A percentile compares a stretch with the other conserved stretches of the same genome.
phyloP scores from a whole-genome alignment of 1,140 invertebrate genomes.

The Marisa cornuarietis region DNA sequence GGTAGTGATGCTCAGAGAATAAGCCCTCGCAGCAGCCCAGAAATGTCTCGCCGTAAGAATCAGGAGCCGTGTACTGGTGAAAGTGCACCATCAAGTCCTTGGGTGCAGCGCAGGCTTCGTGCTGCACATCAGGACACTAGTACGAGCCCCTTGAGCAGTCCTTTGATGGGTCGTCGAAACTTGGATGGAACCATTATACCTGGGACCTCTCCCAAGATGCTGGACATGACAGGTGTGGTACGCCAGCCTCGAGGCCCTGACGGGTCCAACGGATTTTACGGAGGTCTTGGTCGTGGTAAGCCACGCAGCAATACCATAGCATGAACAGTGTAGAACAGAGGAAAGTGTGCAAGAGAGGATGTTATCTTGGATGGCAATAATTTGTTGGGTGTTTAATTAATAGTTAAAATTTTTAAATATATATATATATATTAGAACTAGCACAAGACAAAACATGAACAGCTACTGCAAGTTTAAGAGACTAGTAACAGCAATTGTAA shows the following conservation, averaged over 20 bases:
- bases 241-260: constrained; percentile 84
- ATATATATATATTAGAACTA: too few relatives aligned
- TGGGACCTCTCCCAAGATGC: constrained; percentile 37
- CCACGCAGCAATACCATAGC: constrained; percentile 54
- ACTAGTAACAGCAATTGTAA: too few relatives aligned
- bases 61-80: constrained; percentile 44
- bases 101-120: constrained; percentile 68
- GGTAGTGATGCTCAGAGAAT: constrained; percentile 41
- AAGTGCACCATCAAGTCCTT: constrained; percentile 64
- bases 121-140: constrained; percentile 55
- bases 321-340: constrained; percentile 7
- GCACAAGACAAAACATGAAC: too few relatives aligned
- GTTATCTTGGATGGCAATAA: too few relatives aligned
- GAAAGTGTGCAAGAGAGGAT: too few relatives aligned
- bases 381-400: too few relatives aligned
- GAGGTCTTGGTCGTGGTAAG: constrained; percentile 55
- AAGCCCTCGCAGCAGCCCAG: constrained; percentile 61
- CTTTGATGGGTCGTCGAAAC: constrained; percentile 42
- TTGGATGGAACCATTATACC: constrained; percentile 32
- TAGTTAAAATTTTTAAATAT: too few relatives aligned
- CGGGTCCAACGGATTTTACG: constrained; percentile 80
- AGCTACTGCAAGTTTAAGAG: too few relatives aligned
- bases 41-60: constrained; percentile 44
- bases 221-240: constrained; percentile 73
- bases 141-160: constrained; percentile 50